Conservation (phyloP, 2,113 vertebrate species). For the human region DNA sequence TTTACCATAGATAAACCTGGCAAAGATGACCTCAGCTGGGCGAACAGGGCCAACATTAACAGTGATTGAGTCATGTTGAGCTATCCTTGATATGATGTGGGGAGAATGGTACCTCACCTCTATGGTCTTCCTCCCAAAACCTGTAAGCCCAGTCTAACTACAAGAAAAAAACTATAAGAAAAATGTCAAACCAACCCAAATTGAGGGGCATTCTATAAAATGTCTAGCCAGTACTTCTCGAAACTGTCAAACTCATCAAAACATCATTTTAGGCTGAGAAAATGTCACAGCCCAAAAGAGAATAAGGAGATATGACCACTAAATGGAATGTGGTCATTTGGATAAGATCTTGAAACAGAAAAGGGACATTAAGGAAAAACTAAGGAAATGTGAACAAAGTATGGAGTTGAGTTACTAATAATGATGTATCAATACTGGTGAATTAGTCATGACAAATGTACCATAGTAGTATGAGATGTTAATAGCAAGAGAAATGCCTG, state of each 20-base stretch:
- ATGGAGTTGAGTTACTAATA: background rate
- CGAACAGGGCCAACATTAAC: background rate
- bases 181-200: background rate
- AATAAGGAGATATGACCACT: background rate
- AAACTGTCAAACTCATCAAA: background rate
- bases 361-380: background rate
- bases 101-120: background rate
- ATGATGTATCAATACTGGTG: background rate
- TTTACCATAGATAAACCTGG: background rate
- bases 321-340: background rate
- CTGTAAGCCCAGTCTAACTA: background rate
- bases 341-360: background rate
- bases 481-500: background rate
- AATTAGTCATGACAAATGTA: background rate
- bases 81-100: background rate
- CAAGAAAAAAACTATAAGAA: background rate
- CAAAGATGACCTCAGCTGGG: background rate
- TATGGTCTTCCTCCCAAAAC: background rate
- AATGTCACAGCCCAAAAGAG: background rate
- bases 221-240: background rate
- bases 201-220: background rate
- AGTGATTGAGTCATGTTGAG: background rate
- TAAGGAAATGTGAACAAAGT: background rate
- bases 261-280: background rate
- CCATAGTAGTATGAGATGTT: background rate